These are phyloP conservation scores for Bucco capensis DNA, from an alignment of 2,113 vertebrate species.

Conservation along the genomic window DNA sequence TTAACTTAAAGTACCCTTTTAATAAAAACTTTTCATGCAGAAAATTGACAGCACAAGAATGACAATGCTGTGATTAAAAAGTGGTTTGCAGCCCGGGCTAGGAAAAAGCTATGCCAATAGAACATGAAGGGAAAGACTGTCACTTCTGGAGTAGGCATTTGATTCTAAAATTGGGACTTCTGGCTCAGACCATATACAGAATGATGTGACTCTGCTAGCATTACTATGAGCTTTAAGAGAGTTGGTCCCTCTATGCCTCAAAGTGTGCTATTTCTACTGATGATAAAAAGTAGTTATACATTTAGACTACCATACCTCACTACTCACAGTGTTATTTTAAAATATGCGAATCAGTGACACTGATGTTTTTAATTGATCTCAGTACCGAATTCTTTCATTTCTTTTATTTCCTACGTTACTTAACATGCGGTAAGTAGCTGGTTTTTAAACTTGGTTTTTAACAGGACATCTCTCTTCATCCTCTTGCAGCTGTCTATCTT, in stretches of 20 bases:
- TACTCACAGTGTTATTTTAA: background rate
- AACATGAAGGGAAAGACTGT: background rate
- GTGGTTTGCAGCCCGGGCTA: background rate
- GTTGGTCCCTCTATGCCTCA: background rate
- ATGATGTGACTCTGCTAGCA: background rate
- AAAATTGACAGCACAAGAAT: background rate
- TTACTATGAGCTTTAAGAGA: background rate
- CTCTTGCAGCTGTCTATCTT: background rate
- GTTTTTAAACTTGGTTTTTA: background rate
- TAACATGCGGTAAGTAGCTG: background rate
- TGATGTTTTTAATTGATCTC: background rate
- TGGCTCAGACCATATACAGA: background rate
- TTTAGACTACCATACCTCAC: background rate
- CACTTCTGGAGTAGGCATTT: background rate
- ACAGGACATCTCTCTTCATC: background rate
- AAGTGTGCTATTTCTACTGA: background rate
- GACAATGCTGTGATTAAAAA: background rate
- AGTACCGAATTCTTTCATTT: background rate
- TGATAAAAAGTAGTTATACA: background rate
- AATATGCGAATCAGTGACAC: background rate
- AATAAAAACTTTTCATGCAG: constrained; percentile 10
- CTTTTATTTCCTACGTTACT: background rate
- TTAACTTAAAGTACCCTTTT: background rate
- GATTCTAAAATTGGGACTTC: background rate
- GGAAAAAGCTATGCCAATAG: background rate